A percentile compares a stretch with the other conserved stretches of the same genome.
phyloP scores from a whole-genome alignment of 2,113 vertebrate genomes.

The Stigmatopora nigra region DNA sequence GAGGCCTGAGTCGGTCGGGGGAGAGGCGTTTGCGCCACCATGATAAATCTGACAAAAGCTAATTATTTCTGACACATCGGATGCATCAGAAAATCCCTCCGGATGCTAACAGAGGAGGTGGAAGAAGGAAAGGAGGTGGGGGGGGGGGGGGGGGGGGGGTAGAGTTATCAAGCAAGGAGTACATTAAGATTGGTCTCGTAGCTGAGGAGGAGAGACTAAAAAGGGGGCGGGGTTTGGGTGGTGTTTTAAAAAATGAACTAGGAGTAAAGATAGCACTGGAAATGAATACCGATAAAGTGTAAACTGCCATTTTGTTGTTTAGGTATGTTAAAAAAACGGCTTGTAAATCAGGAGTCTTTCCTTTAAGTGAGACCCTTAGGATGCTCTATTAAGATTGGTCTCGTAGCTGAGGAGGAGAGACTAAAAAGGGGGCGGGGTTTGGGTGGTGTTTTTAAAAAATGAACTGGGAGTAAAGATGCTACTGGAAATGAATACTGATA shows the following conservation, averaged over 20 bases:
- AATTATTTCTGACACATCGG: constrained; percentile 99
- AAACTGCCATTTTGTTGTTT: no score
- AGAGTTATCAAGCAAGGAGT: constrained; percentile 88
- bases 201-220: constrained; percentile 62
- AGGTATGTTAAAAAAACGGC: no score
- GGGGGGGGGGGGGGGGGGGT: no score
- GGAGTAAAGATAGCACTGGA: no score
- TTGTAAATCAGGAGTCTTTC: constrained; percentile 25
- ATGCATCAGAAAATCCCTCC: constrained; percentile 94
- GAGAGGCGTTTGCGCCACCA: constrained; percentile 93
- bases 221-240: constrained; percentile 38
- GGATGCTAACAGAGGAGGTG: constrained; percentile 64
- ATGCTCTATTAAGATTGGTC: no score
- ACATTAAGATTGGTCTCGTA: constrained; percentile 91
- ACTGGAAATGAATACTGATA: no score
- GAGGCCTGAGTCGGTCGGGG: constrained; percentile 80
- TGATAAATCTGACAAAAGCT: constrained; percentile 99
- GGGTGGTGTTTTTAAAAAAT: no score
- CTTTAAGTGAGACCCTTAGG: constrained; percentile 71
- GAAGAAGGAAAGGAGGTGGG: constrained; percentile 68
- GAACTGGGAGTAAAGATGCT: no score
- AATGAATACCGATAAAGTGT: no score
- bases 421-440: no score
- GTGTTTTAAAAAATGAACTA: no score
- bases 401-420: no score